phyloP scores from a whole-genome alignment of 2,113 vertebrate genomes.

The Mus musculus region GRCm39 chr16:68495501-68496000 shows the following conservation, averaged over 20 bases:
- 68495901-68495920: too few relatives aligned
- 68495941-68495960: too few relatives aligned
- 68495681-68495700: background rate
- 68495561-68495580: background rate
- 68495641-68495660: background rate
- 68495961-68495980: background rate
- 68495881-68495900: background rate
- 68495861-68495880: too few relatives aligned
- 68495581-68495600: background rate
- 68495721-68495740: background rate
- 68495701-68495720: background rate
- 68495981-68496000: background rate
- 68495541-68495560: background rate
- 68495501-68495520: background rate
- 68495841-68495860: background rate
- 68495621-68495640: background rate
- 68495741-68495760: background rate
- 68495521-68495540: background rate
- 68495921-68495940: too few relatives aligned
- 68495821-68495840: background rate
- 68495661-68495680: background rate
- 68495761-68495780: background rate
- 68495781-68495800: background rate
- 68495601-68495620: background rate
- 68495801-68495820: background rate